A percentile compares a stretch with the other conserved stretches of the same genome.
Conservation (phyloP, 1,140 invertebrate genomes). For the Chrysomallon squamiferum region DNA sequence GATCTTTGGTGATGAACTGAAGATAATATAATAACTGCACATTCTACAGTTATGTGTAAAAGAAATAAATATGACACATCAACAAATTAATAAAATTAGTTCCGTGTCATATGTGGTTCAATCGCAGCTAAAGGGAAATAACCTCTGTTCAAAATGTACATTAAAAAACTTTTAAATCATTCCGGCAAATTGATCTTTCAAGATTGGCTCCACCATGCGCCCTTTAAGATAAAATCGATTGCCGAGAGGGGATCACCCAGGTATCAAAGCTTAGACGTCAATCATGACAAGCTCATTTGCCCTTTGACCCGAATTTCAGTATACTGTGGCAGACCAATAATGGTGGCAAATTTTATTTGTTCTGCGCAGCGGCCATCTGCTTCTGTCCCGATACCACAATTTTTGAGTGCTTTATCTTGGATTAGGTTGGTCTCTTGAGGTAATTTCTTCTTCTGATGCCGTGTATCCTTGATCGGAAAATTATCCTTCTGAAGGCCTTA, state of each 20-base stretch:
- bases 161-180: background rate
- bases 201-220: background rate
- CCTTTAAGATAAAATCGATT: slow-evolving; percentile 3
- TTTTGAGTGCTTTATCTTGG: slow-evolving; percentile 13
- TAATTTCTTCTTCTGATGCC: slow-evolving; percentile 12
- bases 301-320: slow-evolving; percentile 19
- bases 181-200: slow-evolving; percentile 4
- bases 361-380: slow-evolving; percentile 16
- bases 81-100: no score
- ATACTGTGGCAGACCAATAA: slow-evolving; percentile 20
- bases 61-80: no score
- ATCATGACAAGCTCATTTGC: slow-evolving; percentile 12
- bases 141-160: no score
- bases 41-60: no score
- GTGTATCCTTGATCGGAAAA: slow-evolving; percentile 20
- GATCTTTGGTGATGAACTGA: no score
- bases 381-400: slow-evolving; percentile 17
- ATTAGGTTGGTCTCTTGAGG: slow-evolving; percentile 21
- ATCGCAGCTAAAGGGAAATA: no score
- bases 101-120: no score
- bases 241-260: background rate
- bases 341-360: slow-evolving; percentile 24
- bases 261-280: background rate
- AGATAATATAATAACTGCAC: no score
- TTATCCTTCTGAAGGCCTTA: slow-evolving; percentile 21